Evolutionary conservation across 2,113 vertebrate species (phyloP).

Genomic region (Cisticola juncidis): DNA sequence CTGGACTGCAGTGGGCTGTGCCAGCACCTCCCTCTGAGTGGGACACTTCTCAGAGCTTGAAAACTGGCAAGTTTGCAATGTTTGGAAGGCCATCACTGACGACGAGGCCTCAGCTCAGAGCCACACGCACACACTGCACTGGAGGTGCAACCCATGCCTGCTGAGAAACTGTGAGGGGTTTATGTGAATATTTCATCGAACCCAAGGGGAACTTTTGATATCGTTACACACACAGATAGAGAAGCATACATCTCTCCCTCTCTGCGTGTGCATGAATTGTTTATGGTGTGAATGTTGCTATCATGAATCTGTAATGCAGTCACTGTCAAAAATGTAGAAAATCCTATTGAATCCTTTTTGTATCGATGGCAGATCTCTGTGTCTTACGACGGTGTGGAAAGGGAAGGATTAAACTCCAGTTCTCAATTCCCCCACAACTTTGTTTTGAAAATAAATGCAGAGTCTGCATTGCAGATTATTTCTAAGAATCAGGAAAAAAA

Average conservation of each 20-base stretch:
- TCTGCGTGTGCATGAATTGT: neutral
- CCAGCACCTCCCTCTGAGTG: neutral
- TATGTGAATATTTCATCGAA: neutral
- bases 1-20: neutral
- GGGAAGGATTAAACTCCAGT: neutral
- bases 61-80: neutral
- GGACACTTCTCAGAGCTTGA: neutral
- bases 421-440: neutral
- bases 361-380: neutral
- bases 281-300: neutral
- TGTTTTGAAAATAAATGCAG: neutral
- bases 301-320: neutral
- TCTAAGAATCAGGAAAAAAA: neutral
- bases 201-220: neutral
- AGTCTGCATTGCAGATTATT: neutral
- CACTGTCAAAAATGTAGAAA: neutral
- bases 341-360: neutral
- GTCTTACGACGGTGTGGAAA: neutral
- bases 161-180: neutral
- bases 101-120: fast-evolving
- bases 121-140: neutral
- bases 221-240: neutral
- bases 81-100: neutral
- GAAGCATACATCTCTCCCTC: neutral
- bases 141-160: fast-evolving